Evolutionary conservation across 2,113 vertebrate species (phyloP).

Genomic region (Cacatua alba): DNA sequence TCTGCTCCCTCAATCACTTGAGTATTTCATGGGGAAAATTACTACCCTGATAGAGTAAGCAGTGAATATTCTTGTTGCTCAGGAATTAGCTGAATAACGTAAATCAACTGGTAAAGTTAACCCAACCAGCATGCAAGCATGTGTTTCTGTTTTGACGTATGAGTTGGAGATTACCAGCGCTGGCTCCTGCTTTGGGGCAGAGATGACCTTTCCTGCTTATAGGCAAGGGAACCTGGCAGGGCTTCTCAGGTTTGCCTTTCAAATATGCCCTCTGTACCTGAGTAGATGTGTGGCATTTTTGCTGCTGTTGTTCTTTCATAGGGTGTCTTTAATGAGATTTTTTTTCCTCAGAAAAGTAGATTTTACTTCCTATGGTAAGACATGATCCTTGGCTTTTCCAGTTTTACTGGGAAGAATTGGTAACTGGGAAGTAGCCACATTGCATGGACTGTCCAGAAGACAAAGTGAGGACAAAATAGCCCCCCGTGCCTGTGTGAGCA

Average conservation of each 20-base stretch:
- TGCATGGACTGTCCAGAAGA: not conserved
- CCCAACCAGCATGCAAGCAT: not conserved
- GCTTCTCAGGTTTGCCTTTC: not conserved
- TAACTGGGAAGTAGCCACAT: not conserved
- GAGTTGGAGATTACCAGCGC: not conserved
- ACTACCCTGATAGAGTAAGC: slow-evolving; percentile 38
- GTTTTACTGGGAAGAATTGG: not conserved
- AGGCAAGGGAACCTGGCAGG: not conserved
- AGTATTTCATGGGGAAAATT: slow-evolving; percentile 58
- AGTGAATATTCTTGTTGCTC: slow-evolving; percentile 47
- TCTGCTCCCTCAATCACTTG: slow-evolving; percentile 60
- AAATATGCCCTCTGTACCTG: not conserved
- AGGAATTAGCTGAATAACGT: slow-evolving; percentile 46
- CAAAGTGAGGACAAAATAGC: not conserved
- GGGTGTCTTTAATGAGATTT: not conserved
- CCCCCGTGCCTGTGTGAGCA: not conserved
- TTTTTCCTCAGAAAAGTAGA: not conserved
- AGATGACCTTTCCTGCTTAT: accelerated
- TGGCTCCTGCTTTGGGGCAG: not conserved
- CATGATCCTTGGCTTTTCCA: not conserved
- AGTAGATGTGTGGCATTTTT: not conserved
- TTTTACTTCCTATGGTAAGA: not conserved
- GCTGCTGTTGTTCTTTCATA: not conserved
- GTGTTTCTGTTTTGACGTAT: not conserved
- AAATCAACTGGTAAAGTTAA: slow-evolving; percentile 42